Evolutionary conservation across 2,113 vertebrate species (phyloP).

Genomic region (Patagioenas fasciata): DNA sequence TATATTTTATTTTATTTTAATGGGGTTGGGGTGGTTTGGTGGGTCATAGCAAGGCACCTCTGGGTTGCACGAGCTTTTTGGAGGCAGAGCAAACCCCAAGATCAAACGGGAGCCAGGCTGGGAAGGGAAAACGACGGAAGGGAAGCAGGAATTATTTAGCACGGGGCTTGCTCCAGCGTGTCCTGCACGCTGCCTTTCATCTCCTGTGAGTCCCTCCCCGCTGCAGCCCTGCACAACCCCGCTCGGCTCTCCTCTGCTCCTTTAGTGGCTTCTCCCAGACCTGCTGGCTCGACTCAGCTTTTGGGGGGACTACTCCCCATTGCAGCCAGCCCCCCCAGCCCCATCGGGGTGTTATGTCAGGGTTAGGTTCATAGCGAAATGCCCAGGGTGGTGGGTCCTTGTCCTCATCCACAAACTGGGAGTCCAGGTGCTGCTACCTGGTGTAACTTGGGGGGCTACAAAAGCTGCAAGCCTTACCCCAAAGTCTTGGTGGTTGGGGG

Average conservation of each 20-base stretch:
- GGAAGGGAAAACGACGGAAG: neutral
- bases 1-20: neutral
- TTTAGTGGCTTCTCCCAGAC: neutral
- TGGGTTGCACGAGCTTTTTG: neutral
- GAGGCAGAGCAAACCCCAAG: neutral
- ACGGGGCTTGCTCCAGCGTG: constrained; percentile 43
- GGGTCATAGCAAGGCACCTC: neutral
- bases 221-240: fast-evolving
- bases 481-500: neutral
- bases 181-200: constrained; percentile 34
- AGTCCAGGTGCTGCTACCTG: fast-evolving
- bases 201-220: constrained; percentile 13
- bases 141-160: constrained; percentile 54
- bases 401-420: neutral
- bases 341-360: fast-evolving
- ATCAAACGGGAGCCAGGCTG: neutral
- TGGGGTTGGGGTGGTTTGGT: neutral
- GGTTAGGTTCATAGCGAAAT: neutral
- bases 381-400: fast-evolving
- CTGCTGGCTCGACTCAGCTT: neutral
- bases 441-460: neutral
- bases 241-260: neutral
- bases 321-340: neutral
- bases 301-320: neutral
- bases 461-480: neutral